Evolutionary conservation across 2,797 vertebrate genomes (phyloP).

Genomic region (Parauchenoglanis punctatus): DNA sequence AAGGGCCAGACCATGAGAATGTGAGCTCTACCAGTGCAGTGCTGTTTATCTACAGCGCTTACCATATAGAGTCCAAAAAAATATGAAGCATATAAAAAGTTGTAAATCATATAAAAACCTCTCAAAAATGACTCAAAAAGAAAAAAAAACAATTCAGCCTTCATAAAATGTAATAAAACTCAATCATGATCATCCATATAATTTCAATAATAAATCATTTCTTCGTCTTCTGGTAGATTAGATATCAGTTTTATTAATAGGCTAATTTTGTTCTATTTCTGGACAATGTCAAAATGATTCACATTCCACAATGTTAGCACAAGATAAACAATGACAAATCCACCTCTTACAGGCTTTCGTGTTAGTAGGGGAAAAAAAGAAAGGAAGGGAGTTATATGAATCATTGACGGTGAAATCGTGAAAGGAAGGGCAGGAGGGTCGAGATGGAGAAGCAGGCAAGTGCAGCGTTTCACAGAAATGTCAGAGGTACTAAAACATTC

Average conservation of each 20-base stretch:
- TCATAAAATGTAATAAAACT: constrained; percentile 35
- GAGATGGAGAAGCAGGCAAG: constrained; percentile 38
- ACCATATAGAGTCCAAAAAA: constrained; percentile 73
- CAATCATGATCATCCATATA: constrained; percentile 24
- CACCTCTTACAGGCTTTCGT: constrained; percentile 43
- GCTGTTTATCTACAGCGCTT: constrained; percentile 77
- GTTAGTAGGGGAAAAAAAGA: constrained; percentile 29
- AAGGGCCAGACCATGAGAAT: constrained; percentile 81
- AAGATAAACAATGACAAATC: constrained; percentile 54
- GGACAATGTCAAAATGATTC: constrained; percentile 68
- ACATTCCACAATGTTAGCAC: constrained; percentile 73
- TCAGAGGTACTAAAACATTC: constrained; percentile 42
- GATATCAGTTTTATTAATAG: constrained; percentile 25
- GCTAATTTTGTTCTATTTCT: constrained; percentile 26
- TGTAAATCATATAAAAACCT: constrained; percentile 49
- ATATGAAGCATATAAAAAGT: too few relatives aligned
- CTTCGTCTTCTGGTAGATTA: constrained; percentile 41
- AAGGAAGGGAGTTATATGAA: constrained; percentile 51
- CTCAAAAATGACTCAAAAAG: neutral
- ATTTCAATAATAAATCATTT: constrained; percentile 37
- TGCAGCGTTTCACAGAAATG: constrained; percentile 46
- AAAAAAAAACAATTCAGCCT: constrained; percentile 9
- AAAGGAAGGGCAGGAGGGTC: constrained; percentile 30
- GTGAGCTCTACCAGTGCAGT: constrained; percentile 81
- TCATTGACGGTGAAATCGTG: constrained; percentile 53